Base-by-base conservation (phyloP, 2,888 invertebrate species). In the Pristionchus mayeri region DNA sequence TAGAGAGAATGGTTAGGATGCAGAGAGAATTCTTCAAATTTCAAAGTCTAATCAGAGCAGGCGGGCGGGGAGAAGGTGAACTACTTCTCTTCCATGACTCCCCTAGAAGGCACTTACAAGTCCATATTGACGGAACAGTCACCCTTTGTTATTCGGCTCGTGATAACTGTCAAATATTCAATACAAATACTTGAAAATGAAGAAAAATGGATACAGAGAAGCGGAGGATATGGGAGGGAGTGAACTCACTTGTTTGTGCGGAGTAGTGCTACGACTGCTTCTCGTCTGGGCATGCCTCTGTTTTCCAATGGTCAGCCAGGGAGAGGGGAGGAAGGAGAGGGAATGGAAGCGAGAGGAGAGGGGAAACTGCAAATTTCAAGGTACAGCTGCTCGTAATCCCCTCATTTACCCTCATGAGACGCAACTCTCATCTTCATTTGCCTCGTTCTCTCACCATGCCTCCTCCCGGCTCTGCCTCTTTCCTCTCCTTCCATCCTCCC, bases 211-310 rank as follows among this genome's bases (percentile, higher is more conserved):
- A n/a, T n/a, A n/a, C n/a, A 11, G 40, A 44, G 40, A 1, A 67
- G 67, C 7, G 7, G 60, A 60, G 24, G 63, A 13, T 34, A 13
- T 13, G 30, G 21, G 21, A 63, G 63, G 30, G 30, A 63, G 18
- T n/a, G 37, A 67, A 67, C 67, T 67, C 37, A 67, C 67, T 37
- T 48, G 76, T 76, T 44, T 76, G 27, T 48, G 76, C 27, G 27
- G 48, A 24, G 9, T n/a, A n/a, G 44, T 44, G 44, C 44, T 9
- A 13, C 44, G n/a, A 24, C 76, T 27, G 48, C 76, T 44, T 44
- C 40, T 37, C 37, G 6, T 4, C 27, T 16, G 18, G 11, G 60
- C 67, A 37, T 67, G 21, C 37, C 67, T 67, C 37, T 37, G 37
- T 67, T 67, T 37, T 67, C 67, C 30, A 21, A 18, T 67, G 37